Conservation (phyloP, 2,888 invertebrate species). For the Mylabris sibirica region DNA sequence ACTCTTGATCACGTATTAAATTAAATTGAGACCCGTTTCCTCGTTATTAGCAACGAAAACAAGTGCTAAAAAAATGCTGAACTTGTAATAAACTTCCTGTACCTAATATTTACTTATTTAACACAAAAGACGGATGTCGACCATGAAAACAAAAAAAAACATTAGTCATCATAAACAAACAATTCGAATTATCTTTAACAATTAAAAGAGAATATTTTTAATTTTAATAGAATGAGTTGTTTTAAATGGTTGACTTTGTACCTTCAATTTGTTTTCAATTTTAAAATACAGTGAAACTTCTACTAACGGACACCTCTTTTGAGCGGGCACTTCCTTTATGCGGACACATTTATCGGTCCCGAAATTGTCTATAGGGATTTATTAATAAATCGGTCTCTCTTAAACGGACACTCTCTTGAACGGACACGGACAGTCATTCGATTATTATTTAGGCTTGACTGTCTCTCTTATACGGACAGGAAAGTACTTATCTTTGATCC, state of each 20-base stretch:
- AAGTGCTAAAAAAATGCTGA: conserved; percentile 5
- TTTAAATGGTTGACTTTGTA: not conserved
- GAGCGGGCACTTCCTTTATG: too few relatives aligned
- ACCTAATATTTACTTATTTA: conserved; percentile 8
- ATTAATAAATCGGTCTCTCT: too few relatives aligned
- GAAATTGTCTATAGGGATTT: too few relatives aligned
- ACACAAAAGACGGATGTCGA: not conserved
- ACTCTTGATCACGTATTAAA: conserved; percentile 12
- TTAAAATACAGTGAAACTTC: too few relatives aligned
- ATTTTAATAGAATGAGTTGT: not conserved
- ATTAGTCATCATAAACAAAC: not conserved
- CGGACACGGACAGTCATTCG: too few relatives aligned
- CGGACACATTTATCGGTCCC: too few relatives aligned
- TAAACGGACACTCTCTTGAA: too few relatives aligned
- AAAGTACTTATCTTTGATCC: too few relatives aligned
- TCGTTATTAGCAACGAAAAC: conserved; percentile 10
- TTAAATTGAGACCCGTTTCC: conserved; percentile 11
- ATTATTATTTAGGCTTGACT: too few relatives aligned
- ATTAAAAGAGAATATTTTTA: too few relatives aligned
- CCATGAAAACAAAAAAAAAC: not conserved
- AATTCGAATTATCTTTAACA: not conserved
- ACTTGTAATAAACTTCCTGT: conserved; percentile 8
- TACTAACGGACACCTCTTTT: too few relatives aligned
- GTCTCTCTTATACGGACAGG: too few relatives aligned
- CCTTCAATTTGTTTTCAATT: not conserved